phyloP scores from a whole-genome alignment of 2,797 vertebrate genomes.

The Pygocentrus nattereri region DNA sequence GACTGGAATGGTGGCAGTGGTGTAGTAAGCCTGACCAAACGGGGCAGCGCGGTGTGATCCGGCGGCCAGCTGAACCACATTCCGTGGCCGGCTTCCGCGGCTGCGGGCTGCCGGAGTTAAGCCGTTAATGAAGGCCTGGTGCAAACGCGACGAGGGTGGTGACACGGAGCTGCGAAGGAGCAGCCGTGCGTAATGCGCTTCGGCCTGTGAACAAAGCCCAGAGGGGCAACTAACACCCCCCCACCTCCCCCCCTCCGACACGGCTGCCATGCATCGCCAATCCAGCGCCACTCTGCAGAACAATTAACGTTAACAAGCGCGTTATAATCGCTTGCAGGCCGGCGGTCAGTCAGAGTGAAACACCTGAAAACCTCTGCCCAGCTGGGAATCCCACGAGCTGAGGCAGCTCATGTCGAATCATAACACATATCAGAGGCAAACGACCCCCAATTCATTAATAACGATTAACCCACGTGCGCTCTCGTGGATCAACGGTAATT shows the following conservation, averaged over 20 bases:
- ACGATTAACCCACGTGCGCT: background rate
- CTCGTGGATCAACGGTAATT: background rate
- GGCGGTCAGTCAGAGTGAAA: background rate
- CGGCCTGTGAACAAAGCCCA: slow-evolving; percentile 72
- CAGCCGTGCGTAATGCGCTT: slow-evolving; percentile 69
- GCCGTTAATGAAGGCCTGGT: slow-evolving; percentile 3
- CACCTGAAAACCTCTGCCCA: background rate
- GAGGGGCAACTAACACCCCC: slow-evolving; percentile 67
- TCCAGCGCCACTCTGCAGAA: background rate
- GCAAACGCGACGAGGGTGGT: slow-evolving; percentile 62
- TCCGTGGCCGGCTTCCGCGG: slow-evolving; percentile 16
- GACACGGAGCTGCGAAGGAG: slow-evolving; percentile 61
- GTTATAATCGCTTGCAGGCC: background rate
- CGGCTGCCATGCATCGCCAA: background rate
- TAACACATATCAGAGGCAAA: background rate
- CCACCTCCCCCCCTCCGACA: slow-evolving; percentile 33
- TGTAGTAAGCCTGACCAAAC: slow-evolving; percentile 16
- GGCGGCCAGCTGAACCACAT: slow-evolving; percentile 15
- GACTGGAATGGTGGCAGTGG: background rate
- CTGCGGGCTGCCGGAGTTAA: slow-evolving; percentile 7
- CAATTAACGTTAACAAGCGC: background rate
- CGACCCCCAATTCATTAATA: background rate
- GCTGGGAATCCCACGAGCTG: background rate
- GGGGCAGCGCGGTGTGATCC: slow-evolving; percentile 3
- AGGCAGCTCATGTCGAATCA: background rate